Evolutionary conservation across 2,888 invertebrate genomes (phyloP), one percentile per base, ranked within the genome.

Genomic region (Drosophila paracracens): DNA sequence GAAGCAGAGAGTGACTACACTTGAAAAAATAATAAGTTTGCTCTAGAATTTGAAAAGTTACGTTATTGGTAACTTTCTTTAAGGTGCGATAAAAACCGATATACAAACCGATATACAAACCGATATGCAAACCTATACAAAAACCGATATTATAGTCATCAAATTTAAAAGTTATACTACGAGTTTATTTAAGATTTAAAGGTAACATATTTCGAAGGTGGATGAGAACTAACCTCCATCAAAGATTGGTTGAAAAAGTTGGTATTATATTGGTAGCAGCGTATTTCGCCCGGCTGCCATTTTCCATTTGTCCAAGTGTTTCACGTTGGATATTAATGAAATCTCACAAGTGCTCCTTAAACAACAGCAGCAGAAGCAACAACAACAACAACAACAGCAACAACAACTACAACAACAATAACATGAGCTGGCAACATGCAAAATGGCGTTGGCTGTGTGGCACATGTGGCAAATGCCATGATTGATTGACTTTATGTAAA

Each of bases 401-500:
- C 53, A 52, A 1, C 31, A 52, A 16, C 4, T 4, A 10, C 35
- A 54, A 11, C 18, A 36, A 27, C 54, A 38, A 10, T n/a, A 29
- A 56, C 65, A 74, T 60, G 71, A 76, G 68, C 71, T 69, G 72
- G 75, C 78, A 72, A 81, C 89, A 87, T 87, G 87, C 87, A 89
- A 89, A 87, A 89, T 88, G 88, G 86, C 76, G 82, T 53, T 70
- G 65, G 58, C 40, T 57, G 40, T 54, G 56, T 52, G 65, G 56
- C 67, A 46, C 46, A 60, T 43, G 56, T 67, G 76, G 68, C 80
- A 74, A 84, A 86, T 74, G 76, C 82, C 85, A 78, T 88, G 88
- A 88, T 88, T 88, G 88, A 88, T 88, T 86, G 90, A 89, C 73
- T 89, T 88, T 88, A 88, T 88, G 88, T 88, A 89, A 88, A 88